Conservation (phyloP, 2,113 vertebrate species). For the Aramus guarauna region DNA sequence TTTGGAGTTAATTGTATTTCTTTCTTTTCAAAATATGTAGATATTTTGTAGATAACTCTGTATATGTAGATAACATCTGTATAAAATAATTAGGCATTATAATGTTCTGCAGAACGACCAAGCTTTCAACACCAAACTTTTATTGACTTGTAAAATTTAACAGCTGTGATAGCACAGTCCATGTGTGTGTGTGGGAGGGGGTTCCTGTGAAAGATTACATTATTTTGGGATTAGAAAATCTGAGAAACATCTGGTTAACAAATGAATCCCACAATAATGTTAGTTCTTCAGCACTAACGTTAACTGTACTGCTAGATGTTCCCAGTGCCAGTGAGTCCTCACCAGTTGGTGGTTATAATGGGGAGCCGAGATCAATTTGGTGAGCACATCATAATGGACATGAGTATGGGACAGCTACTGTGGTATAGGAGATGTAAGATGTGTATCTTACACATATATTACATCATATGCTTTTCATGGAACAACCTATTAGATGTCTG, state of each 20-base stretch:
- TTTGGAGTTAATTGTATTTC: not conserved
- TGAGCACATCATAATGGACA: not conserved
- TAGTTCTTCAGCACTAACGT: not conserved
- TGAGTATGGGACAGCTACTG: not conserved
- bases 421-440: not conserved
- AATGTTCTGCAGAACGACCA: not conserved
- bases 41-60: not conserved
- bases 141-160: not conserved
- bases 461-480: not conserved
- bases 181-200: not conserved
- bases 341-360: not conserved
- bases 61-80: not conserved
- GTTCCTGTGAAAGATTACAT: not conserved
- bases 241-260: constrained; percentile 4
- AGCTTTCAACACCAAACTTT: not conserved
- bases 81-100: not conserved
- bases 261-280: not conserved
- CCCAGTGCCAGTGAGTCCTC: not conserved
- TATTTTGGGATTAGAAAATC: not conserved
- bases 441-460: too few species aligned
- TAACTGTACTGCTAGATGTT: not conserved
- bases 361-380: not conserved
- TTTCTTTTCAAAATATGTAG: not conserved
- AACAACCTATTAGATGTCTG: not conserved
- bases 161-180: not conserved